Evolutionary conservation across 2,113 vertebrate species (phyloP).

Genomic region (Polypterus bichir): DNA sequence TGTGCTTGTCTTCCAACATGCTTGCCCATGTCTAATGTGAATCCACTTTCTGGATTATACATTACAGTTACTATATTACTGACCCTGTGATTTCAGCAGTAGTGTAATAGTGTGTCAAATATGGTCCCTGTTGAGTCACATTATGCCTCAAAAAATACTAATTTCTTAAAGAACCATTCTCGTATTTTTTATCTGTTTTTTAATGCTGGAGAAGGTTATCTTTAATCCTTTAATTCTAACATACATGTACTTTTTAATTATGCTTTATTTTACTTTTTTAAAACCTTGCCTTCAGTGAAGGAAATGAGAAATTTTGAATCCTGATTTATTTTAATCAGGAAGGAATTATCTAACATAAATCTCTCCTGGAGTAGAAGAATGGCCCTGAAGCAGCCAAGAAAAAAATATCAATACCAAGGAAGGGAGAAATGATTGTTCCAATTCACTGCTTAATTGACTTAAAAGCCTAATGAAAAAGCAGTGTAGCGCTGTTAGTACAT

Average conservation of each 20-base stretch:
- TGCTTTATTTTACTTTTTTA: constrained; percentile 20
- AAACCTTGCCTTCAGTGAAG: constrained; percentile 50
- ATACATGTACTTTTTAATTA: constrained; percentile 12
- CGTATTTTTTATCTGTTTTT: neutral
- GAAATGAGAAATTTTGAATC: constrained; percentile 60
- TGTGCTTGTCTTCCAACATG: too few relatives aligned
- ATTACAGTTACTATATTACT: neutral
- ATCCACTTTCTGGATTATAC: too few relatives aligned
- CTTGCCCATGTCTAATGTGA: too few relatives aligned
- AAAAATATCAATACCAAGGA: constrained; percentile 79
- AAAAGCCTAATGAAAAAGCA: constrained; percentile 78
- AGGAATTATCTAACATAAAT: constrained; percentile 69
- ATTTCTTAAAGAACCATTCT: neutral
- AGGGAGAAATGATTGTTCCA: constrained; percentile 84
- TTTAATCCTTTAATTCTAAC: too few relatives aligned
- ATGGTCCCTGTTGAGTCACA: neutral
- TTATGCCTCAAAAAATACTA: neutral
- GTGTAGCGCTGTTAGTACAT: constrained; percentile 47
- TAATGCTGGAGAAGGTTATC: constrained; percentile 6
- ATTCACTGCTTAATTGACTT: constrained; percentile 85
- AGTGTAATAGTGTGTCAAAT: neutral
- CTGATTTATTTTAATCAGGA: constrained; percentile 75
- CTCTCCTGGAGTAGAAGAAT: constrained; percentile 61
- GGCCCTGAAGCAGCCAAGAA: constrained; percentile 58
- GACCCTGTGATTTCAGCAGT: neutral